phyloP scores from a whole-genome alignment of 2,113 vertebrate genomes.

The Osmerus eperlanus region DNA sequence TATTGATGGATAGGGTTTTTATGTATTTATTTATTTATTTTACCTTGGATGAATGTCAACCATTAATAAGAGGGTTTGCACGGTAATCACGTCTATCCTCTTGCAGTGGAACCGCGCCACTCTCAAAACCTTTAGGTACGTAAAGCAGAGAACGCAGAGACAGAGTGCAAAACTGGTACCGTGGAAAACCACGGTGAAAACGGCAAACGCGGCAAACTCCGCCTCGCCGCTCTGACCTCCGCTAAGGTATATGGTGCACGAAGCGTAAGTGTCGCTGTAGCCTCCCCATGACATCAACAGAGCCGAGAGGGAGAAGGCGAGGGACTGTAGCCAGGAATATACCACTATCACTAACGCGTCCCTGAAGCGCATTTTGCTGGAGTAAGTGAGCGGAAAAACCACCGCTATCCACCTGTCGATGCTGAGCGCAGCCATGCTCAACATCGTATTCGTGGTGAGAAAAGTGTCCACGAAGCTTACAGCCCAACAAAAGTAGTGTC shows the following conservation, averaged over 20 bases:
- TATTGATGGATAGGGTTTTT: too few relatives aligned
- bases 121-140: slow-evolving; percentile 75
- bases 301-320: slow-evolving; percentile 69
- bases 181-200: slow-evolving; percentile 76
- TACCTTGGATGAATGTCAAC: slow-evolving; percentile 80
- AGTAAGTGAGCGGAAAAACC: slow-evolving; percentile 77
- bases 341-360: slow-evolving; percentile 73
- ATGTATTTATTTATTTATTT: not conserved
- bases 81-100: slow-evolving; percentile 75
- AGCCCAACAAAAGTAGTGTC: slow-evolving; percentile 63
- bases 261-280: slow-evolving; percentile 73
- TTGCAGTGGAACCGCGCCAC: slow-evolving; percentile 79
- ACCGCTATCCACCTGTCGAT: slow-evolving; percentile 79
- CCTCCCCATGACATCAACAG: slow-evolving; percentile 74
- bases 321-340: slow-evolving; percentile 73
- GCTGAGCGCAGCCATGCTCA: slow-evolving; percentile 80
- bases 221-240: slow-evolving; percentile 39
- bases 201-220: slow-evolving; percentile 63
- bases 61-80: slow-evolving; percentile 77
- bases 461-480: slow-evolving; percentile 77
- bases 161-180: slow-evolving; percentile 71
- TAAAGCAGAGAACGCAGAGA: slow-evolving; percentile 73
- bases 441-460: slow-evolving; percentile 72
- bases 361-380: slow-evolving; percentile 77
- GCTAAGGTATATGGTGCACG: slow-evolving; percentile 72